Conservation (phyloP, 2,888 invertebrate genomes). For the Arrhopalites spinosus region DNA sequence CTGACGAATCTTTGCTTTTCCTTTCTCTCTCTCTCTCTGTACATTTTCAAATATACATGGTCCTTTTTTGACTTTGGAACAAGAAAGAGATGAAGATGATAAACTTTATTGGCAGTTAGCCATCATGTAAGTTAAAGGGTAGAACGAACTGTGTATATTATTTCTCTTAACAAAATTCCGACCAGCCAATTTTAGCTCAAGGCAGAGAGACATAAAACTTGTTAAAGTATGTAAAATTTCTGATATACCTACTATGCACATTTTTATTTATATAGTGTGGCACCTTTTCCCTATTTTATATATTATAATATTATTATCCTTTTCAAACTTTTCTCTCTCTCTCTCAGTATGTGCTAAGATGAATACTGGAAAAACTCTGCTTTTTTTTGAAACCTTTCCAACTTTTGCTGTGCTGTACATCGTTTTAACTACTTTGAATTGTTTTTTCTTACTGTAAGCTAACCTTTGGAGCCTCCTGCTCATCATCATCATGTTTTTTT, state of each 20-base stretch:
- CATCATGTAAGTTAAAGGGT: background rate
- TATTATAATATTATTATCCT: background rate
- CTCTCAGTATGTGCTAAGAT: background rate
- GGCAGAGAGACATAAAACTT: background rate
- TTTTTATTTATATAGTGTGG: background rate
- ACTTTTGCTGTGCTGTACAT: background rate
- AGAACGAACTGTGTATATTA: background rate
- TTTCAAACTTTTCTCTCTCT: background rate
- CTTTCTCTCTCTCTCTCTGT: background rate
- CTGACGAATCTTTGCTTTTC: background rate
- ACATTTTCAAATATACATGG: background rate
- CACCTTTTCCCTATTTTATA: background rate
- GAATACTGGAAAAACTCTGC: conserved; percentile 5
- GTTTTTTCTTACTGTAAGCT: background rate
- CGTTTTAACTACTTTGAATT: background rate
- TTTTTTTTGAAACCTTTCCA: background rate
- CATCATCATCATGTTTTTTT: background rate
- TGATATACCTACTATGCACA: background rate
- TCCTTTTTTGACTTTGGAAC: background rate
- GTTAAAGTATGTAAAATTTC: background rate
- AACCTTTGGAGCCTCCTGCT: background rate
- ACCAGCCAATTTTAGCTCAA: conserved; percentile 23
- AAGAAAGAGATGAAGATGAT: conserved; percentile 12
- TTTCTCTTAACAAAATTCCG: background rate
- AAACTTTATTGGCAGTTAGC: conserved; percentile 11